These are phyloP conservation scores for Neomonachus schauinslandi DNA, from an alignment of 2,113 vertebrate species.

Conservation along the genomic window DNA sequence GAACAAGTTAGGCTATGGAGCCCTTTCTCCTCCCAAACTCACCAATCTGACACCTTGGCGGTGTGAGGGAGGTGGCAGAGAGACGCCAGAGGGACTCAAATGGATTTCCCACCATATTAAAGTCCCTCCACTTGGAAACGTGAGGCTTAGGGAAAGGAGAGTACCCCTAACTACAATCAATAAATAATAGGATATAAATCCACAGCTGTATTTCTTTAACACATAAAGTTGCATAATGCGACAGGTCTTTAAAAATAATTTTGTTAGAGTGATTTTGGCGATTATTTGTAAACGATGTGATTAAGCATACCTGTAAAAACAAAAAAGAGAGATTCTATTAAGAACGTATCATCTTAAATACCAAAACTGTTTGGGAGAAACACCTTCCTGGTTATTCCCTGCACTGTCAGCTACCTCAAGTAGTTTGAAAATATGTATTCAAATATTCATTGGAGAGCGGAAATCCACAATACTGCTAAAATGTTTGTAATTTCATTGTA, in stretches of 20 bases:
- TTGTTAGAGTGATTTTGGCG: not conserved
- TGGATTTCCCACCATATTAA: not conserved
- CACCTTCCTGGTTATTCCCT: conserved; percentile 65
- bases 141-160: too few relatives aligned
- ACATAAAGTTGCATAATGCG: not conserved
- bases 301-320: not conserved
- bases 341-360: conserved; percentile 60
- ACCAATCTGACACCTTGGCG: not conserved
- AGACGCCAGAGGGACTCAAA: not conserved
- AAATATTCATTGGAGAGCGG: fast-evolving
- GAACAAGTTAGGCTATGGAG: not conserved
- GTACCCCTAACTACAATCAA: not conserved
- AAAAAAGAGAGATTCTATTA: conserved; percentile 52
- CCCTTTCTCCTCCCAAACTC: not conserved
- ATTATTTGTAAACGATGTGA: not conserved
- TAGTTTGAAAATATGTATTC: not conserved
- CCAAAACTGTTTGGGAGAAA: conserved; percentile 57
- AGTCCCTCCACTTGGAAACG: not conserved
- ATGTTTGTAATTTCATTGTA: not conserved
- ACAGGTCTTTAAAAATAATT: not conserved
- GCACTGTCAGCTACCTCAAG: conserved; percentile 45
- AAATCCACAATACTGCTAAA: not conserved
- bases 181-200: not conserved
- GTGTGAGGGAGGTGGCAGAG: not conserved
- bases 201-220: not conserved